Percentiles rank a stretch among this genome's conserved stretches.
Evolutionary conservation across 2,797 vertebrate genomes (phyloP).

Genomic region (Acrossocheilus wenchowensis): DNA sequence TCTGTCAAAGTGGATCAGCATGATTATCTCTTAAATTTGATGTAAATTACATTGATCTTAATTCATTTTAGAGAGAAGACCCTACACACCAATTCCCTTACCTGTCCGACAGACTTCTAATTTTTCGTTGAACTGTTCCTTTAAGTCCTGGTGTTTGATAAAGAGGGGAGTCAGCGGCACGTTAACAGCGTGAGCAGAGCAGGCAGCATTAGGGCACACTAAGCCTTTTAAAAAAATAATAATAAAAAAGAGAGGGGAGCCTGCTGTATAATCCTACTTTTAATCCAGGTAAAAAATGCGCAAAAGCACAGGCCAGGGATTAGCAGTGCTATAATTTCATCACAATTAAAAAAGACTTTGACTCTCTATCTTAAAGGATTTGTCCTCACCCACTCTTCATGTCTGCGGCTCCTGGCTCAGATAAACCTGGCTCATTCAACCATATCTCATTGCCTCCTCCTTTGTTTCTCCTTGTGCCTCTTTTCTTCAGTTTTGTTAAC

Average conservation of each 20-base stretch:
- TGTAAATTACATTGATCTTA: not conserved
- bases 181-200: conserved; percentile 62
- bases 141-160: conserved; percentile 64
- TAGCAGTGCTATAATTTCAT: conserved; percentile 81
- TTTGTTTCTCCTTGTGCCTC: conserved; percentile 42
- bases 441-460: conserved; percentile 56
- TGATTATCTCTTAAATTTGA: not conserved
- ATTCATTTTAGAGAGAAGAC: not conserved
- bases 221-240: conserved; percentile 72
- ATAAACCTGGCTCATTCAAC: conserved; percentile 36
- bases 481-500: conserved; percentile 24
- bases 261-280: conserved; percentile 74
- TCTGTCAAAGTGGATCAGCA: not conserved
- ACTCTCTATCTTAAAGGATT: conserved; percentile 70
- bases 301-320: conserved; percentile 75
- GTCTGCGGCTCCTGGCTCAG: conserved; percentile 36
- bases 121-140: conserved; percentile 56
- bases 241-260: conserved; percentile 63
- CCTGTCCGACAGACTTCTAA: not conserved
- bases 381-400: conserved; percentile 60
- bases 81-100: not conserved
- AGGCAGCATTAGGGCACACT: conserved; percentile 63
- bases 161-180: conserved; percentile 69
- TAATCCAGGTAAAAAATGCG: conserved; percentile 81
- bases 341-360: conserved; percentile 85